Evolutionary conservation across 2,888 invertebrate genomes (phyloP).

Genomic region (Tetropium fuscum): DNA sequence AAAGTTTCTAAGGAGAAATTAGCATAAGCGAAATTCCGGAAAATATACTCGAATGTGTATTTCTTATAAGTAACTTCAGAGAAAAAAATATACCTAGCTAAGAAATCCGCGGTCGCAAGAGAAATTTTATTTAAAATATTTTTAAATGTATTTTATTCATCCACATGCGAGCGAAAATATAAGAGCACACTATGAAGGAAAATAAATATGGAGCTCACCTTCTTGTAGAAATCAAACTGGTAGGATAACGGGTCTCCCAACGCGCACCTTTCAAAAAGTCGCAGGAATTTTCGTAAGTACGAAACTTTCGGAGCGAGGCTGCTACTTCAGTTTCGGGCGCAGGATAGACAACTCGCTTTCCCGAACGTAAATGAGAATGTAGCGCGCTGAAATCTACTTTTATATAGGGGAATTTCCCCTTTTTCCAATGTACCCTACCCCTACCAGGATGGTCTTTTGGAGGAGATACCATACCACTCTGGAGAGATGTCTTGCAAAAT

Average conservation of each 20-base stretch:
- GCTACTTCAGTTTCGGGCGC: conserved; percentile 10
- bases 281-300: conserved; percentile 7
- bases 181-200: too few species aligned
- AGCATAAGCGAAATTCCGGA: too few species aligned
- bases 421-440: conserved; percentile 15
- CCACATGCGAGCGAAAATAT: too few species aligned
- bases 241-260: not conserved
- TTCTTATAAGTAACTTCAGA: too few species aligned
- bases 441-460: conserved; percentile 25
- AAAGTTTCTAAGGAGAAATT: too few species aligned
- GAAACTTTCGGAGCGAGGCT: not conserved
- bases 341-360: conserved; percentile 15
- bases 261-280: conserved; percentile 23
- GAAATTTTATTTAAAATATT: too few species aligned
- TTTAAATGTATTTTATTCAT: too few species aligned
- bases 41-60: too few species aligned
- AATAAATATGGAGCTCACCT: too few species aligned
- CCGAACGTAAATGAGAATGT: conserved; percentile 27
- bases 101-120: too few species aligned
- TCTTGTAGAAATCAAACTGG: conserved; percentile 1
- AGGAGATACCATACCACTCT: conserved; percentile 24
- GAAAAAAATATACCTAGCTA: too few species aligned
- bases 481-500: conserved; percentile 17
- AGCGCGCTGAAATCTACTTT: conserved; percentile 30
- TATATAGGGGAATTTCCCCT: conserved; percentile 27